Evolutionary conservation across 2,113 vertebrate genomes (phyloP), one percentile per base, ranked within the genome.

Genomic region (Anguilla japonica): DNA sequence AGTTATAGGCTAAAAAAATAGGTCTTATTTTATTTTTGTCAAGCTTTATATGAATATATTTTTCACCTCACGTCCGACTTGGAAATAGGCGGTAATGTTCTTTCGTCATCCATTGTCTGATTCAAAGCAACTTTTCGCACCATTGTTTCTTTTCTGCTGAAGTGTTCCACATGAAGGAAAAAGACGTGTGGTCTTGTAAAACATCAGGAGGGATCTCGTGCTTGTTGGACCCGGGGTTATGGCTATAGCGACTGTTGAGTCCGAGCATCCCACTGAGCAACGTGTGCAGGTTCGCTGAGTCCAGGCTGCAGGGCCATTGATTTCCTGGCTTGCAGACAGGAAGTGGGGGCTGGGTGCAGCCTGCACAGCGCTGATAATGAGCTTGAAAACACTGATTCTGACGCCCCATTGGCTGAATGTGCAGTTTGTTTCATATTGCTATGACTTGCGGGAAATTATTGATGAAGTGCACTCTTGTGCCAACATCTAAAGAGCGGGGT

Each of bases 291-390:
- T 39, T 50, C 41, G 83, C 56, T 63, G 26, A 75, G 75, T 67
- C 79, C 78, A 39, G 78, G 41, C 60, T 60, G 79, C 60, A 63
- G 79, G 83, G 82, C 57, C 71, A 9, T 75, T 88, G 87, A 89
- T 89, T 89, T 92, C 93, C 94, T 95, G 94, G 90, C 92, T 92
- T 90, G 91, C 92, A 93, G 89, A 91, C 92, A 94, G 95, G 95
- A 95, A 95, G 89, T 84, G 88, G 89, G 82, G 93, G 94, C 82
- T 88, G 94, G 94, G 91, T 60, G 87, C 57, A 90, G 88, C 8
- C 87, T 93, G 92, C 57, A 43, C 43, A 34, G 81, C 83, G 82
- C 67, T 80, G 89, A 92, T 91, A 91, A 89, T 87, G 41, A 82
- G 78, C 80, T 84, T n/a, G 88, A 87, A 91, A 89, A 88, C 89